Base-by-base conservation (phyloP, 2,113 vertebrate species). In the Passer domesticus region DNA sequence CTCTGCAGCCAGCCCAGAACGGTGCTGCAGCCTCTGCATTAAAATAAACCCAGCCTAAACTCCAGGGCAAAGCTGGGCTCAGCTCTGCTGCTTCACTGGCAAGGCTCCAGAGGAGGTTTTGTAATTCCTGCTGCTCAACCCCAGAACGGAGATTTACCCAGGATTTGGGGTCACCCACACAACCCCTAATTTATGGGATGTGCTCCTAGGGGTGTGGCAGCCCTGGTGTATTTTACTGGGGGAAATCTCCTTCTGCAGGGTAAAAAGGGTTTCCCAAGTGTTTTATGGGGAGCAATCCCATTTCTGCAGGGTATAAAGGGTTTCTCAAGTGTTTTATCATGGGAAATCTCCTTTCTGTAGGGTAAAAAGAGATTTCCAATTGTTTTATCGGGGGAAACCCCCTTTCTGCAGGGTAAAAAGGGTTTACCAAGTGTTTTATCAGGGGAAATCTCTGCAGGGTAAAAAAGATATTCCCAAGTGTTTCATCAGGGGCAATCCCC, bases 401-500 rank as follows among this genome's bases (percentile, higher is more conserved):
- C 47, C 13, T 47, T 47, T 47, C 24, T 49, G 49, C 5, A 52
- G 50, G 9, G 24, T 4, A 50, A 50, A 27, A 50, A 27, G 14
- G 4, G 49, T 3, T 25, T 10, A 58, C 67, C 15, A 14, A 79
- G 8, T 17, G 31, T 17, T 47, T 67, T 6, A 37, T 17, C 0
- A 0, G 22, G 33, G 9, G 7, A 1, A 49, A 39, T 39, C 20
- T 39, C 35, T 52, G 35, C 3, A 18, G 8, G 7, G 11, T 6
- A n/a, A 46, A 37, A 37, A 69, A 56, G 39, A 49, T 25, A 37
- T 82, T 10, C 63, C 67, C 15, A 14, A 79, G 8, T 17, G 31
- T 17, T 47, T 67, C 6, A 37, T 17, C 0, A 0, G 22, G 33
- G 9, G 7, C 1, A 49, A 39, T 39, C 20, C 5, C 35, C 2